Base-by-base conservation (phyloP, 2,113 vertebrate genomes). In the Junco hyemalis region DNA sequence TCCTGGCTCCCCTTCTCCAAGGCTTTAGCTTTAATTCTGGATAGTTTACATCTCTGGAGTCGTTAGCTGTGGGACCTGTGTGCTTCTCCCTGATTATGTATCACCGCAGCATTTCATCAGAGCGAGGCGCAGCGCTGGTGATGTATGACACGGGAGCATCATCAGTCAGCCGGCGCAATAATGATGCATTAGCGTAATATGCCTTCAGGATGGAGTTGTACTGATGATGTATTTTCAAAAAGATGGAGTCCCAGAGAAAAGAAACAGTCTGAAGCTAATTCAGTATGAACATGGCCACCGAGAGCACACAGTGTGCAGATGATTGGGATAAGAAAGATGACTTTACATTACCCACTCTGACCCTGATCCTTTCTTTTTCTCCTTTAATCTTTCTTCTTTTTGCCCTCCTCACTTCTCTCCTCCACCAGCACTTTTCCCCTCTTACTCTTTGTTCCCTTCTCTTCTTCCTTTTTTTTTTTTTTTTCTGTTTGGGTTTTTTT, bases 151-250 rank as follows among this genome's bases (percentile, higher is more conserved):
- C 17, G 2, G 68, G 72, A 15, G 7, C 68, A 92, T 82, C 96
- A 97, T 97, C 95, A 93, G 81, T 96, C 96, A 97, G 96, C 94
- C 84, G 36, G 90, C 48, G 26, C 95, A 96, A 94, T 97, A 97
- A 97, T 95, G 96, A 97, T 95, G 88, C 95, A 97, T 97, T 97
- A 96, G 88, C 5, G 83, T 96, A 97, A 97, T 96, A 96, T 96
- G 91, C 95, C 93, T 97, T 95, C 93, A 96, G 95, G 90, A 95
- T 95, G 92, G 93, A 97, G 89, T 92, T 95, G 93, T 95, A 95
- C 78, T 91, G 90, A 87, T 96, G 95, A 96, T 96, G 76, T 92
- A 92, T 95, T 96, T 96, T 90, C 81, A 56, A 91, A 97, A 96
- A 96, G 45, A 96, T 90, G 92, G 94, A 93, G 71, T 94, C 86